phyloP scores from a whole-genome alignment of 1,140 invertebrate species.

The Tetragnatha versicolor region DNA sequence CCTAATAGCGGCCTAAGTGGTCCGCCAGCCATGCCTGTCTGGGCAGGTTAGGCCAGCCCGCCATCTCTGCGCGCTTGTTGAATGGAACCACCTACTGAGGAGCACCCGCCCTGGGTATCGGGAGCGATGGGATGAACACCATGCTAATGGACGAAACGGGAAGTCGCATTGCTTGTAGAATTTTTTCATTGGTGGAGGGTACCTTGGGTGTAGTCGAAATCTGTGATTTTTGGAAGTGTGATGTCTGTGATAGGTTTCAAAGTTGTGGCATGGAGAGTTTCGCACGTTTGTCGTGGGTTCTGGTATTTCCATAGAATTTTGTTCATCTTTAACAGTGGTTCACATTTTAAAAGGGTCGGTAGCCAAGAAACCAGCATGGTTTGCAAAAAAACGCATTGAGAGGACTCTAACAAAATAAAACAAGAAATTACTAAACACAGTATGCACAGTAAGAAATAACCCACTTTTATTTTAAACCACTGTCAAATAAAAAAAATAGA shows the following conservation, averaged over 20 bases:
- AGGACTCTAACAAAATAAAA: no score
- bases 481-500: no score
- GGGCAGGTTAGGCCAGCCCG: constrained; percentile 34
- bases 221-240: background rate
- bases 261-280: background rate
- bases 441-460: no score
- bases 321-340: no score
- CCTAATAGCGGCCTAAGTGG: constrained; percentile 53
- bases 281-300: no score
- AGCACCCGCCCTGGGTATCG: background rate
- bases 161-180: background rate
- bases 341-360: no score
- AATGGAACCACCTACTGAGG: constrained; percentile 19
- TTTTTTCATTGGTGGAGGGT: no score
- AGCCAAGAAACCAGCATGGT: no score
- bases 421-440: no score
- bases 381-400: no score
- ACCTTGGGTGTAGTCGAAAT: background rate
- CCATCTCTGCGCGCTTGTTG: constrained; percentile 38
- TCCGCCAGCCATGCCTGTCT: constrained; percentile 45
- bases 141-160: background rate
- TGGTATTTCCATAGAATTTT: no score
- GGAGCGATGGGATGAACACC: background rate
- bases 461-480: no score
- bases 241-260: background rate